Conservation (phyloP, 2,888 invertebrate genomes). For the Pardosa pseudoannulata region DNA sequence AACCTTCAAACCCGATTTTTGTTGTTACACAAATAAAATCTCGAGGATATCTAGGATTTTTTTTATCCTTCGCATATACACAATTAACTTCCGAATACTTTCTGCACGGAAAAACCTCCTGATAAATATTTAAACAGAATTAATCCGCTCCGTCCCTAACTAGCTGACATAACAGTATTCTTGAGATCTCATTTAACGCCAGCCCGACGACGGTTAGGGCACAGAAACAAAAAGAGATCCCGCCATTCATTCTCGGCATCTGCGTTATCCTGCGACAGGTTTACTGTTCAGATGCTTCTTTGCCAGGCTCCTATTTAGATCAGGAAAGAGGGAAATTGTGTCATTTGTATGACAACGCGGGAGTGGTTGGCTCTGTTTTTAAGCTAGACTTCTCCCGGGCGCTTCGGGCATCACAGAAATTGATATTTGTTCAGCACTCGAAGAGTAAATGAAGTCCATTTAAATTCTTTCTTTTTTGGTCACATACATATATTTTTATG, state of each 20-base stretch:
- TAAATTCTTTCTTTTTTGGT: too few species aligned
- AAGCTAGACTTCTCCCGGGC: too few species aligned
- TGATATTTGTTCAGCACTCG: background rate
- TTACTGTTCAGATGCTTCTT: background rate
- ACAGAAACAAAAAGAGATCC: background rate
- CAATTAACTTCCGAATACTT: too few species aligned
- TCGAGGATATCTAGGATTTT: too few species aligned
- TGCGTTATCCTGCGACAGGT: background rate
- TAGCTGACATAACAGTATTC: background rate
- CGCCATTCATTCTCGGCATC: background rate
- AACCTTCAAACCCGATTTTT: too few species aligned
- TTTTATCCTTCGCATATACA: too few species aligned
- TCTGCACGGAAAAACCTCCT: too few species aligned
- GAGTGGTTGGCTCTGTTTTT: background rate
- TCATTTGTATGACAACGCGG: background rate
- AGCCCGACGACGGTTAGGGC: background rate
- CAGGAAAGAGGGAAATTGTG: background rate
- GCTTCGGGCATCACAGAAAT: background rate
- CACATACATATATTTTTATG: too few species aligned
- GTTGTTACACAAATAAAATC: too few species aligned
- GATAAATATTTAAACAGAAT: too few species aligned
- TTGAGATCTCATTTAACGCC: background rate
- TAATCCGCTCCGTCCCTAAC: too few species aligned
- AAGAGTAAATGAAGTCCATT: too few species aligned
- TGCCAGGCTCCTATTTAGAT: background rate